Conservation (phyloP, 2,888 invertebrate species). For the Odontothrips loti region DNA sequence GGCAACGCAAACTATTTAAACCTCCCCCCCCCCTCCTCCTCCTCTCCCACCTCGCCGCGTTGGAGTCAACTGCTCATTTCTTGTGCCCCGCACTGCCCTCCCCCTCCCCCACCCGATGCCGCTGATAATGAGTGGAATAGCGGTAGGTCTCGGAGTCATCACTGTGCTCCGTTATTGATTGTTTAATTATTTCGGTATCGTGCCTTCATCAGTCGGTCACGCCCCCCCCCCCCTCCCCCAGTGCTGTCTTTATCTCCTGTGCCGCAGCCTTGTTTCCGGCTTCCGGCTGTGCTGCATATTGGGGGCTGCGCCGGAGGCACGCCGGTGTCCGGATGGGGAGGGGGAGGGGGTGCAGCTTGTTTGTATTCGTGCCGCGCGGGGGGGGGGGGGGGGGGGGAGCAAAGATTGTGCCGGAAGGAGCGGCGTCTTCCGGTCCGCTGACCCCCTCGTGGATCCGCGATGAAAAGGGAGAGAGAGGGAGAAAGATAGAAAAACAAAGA, state of each 20-base stretch:
- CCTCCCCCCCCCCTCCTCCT: no score
- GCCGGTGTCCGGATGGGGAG: neutral
- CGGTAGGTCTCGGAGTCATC: no score
- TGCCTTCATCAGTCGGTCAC: no score
- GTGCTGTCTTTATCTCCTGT: neutral
- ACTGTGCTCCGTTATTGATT: no score
- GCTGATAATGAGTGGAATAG: no score
- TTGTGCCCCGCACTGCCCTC: no score
- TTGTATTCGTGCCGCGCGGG: neutral
- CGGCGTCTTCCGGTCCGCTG: neutral
- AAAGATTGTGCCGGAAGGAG: neutral
- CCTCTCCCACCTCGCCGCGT: no score
- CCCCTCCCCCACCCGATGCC: no score
- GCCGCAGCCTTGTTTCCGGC: neutral
- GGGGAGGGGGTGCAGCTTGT: slow-evolving; percentile 4
- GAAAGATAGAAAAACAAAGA: neutral
- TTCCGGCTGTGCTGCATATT: slow-evolving; percentile 22
- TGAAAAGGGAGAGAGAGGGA: neutral
- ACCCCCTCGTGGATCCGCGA: neutral
- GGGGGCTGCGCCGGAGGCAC: neutral
- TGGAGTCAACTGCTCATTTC: no score
- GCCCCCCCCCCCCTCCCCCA: neutral
- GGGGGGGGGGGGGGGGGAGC: neutral
- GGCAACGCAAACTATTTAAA: no score
- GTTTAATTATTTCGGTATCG: no score